Percentiles rank a stretch among this genome's conserved stretches.
These are phyloP conservation scores for Nasonia oneida DNA, from an alignment of 2,888 invertebrate genomes.

Conservation along the genomic window DNA sequence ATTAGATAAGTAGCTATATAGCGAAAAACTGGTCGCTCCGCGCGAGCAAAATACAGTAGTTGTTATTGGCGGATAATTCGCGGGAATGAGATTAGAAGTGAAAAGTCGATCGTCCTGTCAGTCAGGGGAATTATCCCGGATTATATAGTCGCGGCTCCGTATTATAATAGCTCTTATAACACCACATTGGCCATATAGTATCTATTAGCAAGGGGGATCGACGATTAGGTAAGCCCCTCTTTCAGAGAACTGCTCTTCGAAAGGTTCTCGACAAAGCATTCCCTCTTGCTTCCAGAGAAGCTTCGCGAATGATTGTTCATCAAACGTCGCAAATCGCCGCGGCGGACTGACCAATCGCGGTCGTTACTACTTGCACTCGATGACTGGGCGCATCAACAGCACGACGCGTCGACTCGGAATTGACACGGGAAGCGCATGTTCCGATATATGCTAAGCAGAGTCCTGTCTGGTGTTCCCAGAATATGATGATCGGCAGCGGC, in stretches of 20 bases:
- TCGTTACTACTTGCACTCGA: not conserved
- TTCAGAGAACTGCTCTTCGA: not conserved
- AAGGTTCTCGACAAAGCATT: slow-evolving; percentile 46
- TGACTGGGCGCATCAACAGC: not conserved
- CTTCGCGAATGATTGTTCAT: too few relatives aligned
- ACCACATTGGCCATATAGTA: not conserved
- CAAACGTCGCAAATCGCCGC: too few relatives aligned
- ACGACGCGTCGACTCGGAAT: not conserved
- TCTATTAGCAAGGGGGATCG: not conserved
- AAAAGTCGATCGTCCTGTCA: slow-evolving; percentile 37
- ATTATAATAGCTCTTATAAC: not conserved
- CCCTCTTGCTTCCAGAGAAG: slow-evolving; percentile 25
- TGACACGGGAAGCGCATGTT: not conserved
- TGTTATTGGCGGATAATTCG: slow-evolving; percentile 43
- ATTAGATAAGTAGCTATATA: not conserved
- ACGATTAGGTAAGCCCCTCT: slow-evolving; percentile 50
- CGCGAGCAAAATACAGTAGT: slow-evolving; percentile 52
- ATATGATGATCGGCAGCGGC: not conserved
- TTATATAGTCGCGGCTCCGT: slow-evolving; percentile 47
- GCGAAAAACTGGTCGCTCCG: not conserved
- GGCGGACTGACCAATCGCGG: not conserved
- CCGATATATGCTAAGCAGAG: not conserved
- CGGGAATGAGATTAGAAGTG: slow-evolving; percentile 41
- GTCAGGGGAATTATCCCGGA: slow-evolving; percentile 60
- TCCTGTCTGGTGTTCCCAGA: not conserved